Conservation (phyloP, 2,888 invertebrate genomes). For the Xestia c-nigrum region DNA sequence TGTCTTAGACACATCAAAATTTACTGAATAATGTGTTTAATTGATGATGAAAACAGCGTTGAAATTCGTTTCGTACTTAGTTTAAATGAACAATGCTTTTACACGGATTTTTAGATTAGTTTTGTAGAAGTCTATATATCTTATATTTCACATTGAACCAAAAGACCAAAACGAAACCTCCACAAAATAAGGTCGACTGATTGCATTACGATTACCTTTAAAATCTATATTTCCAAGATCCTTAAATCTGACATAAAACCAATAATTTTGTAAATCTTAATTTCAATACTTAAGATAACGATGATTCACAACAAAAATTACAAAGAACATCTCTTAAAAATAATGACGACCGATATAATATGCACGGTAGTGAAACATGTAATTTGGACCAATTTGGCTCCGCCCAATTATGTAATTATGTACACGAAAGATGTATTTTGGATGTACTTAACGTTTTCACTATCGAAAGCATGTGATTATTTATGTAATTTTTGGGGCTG, state of each 20-base stretch:
- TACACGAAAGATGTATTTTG: constrained; percentile 59
- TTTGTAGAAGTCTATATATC: no score
- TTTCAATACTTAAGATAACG: constrained; percentile 60
- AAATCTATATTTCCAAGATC: constrained; percentile 44
- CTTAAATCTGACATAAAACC: constrained; percentile 40
- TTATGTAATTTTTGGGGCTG: constrained; percentile 40
- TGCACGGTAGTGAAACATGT: constrained; percentile 57
- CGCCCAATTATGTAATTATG: constrained; percentile 66
- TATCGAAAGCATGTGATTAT: constrained; percentile 54
- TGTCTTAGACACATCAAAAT: no score
- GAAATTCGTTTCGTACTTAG: no score
- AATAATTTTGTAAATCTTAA: constrained; percentile 56
- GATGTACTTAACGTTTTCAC: constrained; percentile 59
- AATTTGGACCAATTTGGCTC: constrained; percentile 63
- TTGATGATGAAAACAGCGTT: no score
- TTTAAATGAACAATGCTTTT: no score
- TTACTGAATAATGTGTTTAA: no score
- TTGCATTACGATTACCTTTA: constrained; percentile 26
- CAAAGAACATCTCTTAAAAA: constrained; percentile 53
- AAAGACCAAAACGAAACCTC: neutral
- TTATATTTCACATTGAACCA: neutral
- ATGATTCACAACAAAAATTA: constrained; percentile 60
- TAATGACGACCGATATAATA: constrained; percentile 52
- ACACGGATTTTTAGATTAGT: no score
- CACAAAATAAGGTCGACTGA: neutral